A percentile compares a stretch with the other conserved stretches of the same genome.
Evolutionary conservation across 2,113 vertebrate genomes (phyloP).

Genomic region (Nettapus auritus): DNA sequence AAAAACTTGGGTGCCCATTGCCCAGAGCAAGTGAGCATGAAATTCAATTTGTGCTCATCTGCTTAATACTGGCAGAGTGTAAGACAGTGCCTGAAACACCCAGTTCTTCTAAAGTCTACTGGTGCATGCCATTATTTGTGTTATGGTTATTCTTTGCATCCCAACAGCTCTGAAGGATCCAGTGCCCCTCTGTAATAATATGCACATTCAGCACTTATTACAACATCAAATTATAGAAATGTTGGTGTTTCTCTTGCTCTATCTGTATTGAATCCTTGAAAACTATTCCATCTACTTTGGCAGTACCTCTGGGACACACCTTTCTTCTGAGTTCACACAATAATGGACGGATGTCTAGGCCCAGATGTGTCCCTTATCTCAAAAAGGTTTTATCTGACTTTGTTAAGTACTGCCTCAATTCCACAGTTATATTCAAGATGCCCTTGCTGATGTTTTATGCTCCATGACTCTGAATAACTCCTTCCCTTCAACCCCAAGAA

Average conservation of each 20-base stretch:
- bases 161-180: background rate
- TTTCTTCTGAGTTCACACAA: background rate
- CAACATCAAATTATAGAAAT: background rate
- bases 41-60: conserved; percentile 59
- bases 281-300: background rate
- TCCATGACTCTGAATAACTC: background rate
- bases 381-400: background rate
- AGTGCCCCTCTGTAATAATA: background rate
- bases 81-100: background rate
- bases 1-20: conserved; percentile 10
- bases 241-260: background rate
- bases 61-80: background rate
- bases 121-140: background rate
- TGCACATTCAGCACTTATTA: background rate
- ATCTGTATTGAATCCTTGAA: background rate
- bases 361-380: background rate
- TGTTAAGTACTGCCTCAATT: rapidly evolving
- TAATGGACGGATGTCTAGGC: background rate
- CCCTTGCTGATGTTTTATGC: background rate
- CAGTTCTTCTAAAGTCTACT: background rate
- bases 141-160: background rate
- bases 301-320: background rate
- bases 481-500: background rate
- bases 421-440: background rate
- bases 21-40: conserved; percentile 44